Base-by-base conservation (phyloP, 2,888 invertebrate species). In the Incurvaria masculella region DNA sequence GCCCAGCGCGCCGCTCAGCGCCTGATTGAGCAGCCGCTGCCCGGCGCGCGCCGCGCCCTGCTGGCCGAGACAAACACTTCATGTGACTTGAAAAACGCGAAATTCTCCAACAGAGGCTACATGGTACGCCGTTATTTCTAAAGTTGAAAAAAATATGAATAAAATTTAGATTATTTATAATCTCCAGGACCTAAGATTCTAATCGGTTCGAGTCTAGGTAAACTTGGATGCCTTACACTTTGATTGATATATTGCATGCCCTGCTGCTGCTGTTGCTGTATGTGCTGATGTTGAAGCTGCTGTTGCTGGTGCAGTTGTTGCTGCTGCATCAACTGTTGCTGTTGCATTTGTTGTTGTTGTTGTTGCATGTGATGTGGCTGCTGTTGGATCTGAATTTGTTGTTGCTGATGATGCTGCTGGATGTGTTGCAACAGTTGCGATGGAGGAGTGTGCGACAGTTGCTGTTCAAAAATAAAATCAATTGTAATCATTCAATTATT, bases 171-270 rank as follows among this genome's bases (percentile, higher is more conserved):
- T n/a, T n/a, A n/a, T n/a, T n/a, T n/a, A n/a, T n/a, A n/a, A n/a
- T n/a, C n/a, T n/a, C n/a, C n/a, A n/a, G n/a, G n/a, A n/a, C n/a
- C n/a, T n/a, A n/a, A n/a, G n/a, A n/a, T n/a, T n/a, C n/a, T n/a
- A n/a, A n/a, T n/a, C n/a, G n/a, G n/a, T n/a, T n/a, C n/a, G n/a
- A n/a, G n/a, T n/a, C n/a, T n/a, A n/a, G n/a, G n/a, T n/a, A n/a
- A n/a, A n/a, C n/a, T n/a, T n/a, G n/a, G n/a, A n/a, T n/a, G n/a
- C n/a, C 68, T 69, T 52, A 75, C 75, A 53, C 66, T 57, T 60
- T 75, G 74, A 58, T 78, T 75, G 38, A 76, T 72, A 50, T 76
- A 78, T 41, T 61, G 63, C 56, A 63, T 42, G 59, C 61, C 52
- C 60, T 67, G 45, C 61, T 61, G 49, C 33, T 33, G 33, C 33